These are phyloP conservation scores for Triplophysa bombifrons DNA, from an alignment of 2,797 vertebrate genomes.

Conservation along the genomic window DNA sequence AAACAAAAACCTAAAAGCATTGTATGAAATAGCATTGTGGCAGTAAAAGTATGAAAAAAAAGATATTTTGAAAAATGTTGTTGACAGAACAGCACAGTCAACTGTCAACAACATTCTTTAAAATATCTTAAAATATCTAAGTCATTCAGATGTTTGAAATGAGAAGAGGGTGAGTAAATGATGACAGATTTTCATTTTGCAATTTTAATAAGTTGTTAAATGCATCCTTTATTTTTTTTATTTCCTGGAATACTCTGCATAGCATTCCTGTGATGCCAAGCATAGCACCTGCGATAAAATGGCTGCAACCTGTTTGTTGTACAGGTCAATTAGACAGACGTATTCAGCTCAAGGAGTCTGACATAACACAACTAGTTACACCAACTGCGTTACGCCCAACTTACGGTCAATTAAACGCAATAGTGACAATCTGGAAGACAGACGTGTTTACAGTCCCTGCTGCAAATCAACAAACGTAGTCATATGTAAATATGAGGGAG, in stretches of 20 bases:
- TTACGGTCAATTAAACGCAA: constrained; percentile 27
- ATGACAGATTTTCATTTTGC: too few relatives aligned
- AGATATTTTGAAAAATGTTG: too few relatives aligned
- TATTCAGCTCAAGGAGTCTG: neutral
- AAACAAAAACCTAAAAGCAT: neutral
- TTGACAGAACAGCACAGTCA: too few relatives aligned
- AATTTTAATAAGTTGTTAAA: neutral
- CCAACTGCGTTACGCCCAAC: neutral
- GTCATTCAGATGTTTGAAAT: too few relatives aligned
- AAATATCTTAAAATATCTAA: too few relatives aligned
- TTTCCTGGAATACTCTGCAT: neutral
- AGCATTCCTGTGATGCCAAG: constrained; percentile 4
- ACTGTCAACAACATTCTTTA: too few relatives aligned
- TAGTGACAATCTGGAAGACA: constrained; percentile 16
- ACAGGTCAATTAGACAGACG: constrained; percentile 13
- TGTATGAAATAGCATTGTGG: neutral
- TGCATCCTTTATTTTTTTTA: too few relatives aligned
- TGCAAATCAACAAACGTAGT: constrained; percentile 22
- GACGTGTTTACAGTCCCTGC: constrained; percentile 11
- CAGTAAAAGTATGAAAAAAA: too few relatives aligned
- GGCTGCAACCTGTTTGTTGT: neutral
- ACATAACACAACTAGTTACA: neutral
- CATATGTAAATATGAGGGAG: constrained; percentile 23
- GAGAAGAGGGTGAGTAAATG: too few relatives aligned
- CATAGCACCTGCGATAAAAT: constrained; percentile 10